phyloP scores from a whole-genome alignment of 2,113 vertebrate species.

The Apus apus region DNA sequence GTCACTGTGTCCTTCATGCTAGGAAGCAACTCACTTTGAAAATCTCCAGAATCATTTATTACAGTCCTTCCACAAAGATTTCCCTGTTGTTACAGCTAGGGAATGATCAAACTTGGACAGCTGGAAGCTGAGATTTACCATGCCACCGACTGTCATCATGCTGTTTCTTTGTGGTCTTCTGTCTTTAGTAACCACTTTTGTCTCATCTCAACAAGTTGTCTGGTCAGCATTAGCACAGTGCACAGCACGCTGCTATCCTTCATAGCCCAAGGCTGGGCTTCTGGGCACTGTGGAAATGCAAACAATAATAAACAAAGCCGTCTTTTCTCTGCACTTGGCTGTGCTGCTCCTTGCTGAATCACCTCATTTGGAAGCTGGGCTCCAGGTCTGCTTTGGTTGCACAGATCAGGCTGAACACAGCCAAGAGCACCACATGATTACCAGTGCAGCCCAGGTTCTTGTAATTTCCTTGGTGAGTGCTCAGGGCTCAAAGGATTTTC shows the following conservation, averaged over 20 bases:
- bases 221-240: accelerated
- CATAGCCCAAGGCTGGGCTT: not conserved
- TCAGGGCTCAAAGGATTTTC: conserved; percentile 49
- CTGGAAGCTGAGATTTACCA: not conserved
- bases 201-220: not conserved
- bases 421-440: accelerated
- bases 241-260: not conserved
- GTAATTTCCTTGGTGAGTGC: not conserved
- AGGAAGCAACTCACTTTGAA: not conserved
- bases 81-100: not conserved
- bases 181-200: not conserved
- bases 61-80: not conserved
- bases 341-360: not conserved
- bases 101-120: not conserved
- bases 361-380: not conserved
- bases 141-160: not conserved
- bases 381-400: not conserved
- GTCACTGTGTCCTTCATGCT: not conserved
- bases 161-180: not conserved
- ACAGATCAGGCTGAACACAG: accelerated
- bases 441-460: not conserved
- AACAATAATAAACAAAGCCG: not conserved
- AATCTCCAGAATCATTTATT: not conserved
- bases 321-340: not conserved
- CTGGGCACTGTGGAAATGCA: not conserved